Evolutionary conservation across 2,888 invertebrate species (phyloP), one percentile per base, ranked within the genome.

Genomic region (Polydrusus cervinus): DNA sequence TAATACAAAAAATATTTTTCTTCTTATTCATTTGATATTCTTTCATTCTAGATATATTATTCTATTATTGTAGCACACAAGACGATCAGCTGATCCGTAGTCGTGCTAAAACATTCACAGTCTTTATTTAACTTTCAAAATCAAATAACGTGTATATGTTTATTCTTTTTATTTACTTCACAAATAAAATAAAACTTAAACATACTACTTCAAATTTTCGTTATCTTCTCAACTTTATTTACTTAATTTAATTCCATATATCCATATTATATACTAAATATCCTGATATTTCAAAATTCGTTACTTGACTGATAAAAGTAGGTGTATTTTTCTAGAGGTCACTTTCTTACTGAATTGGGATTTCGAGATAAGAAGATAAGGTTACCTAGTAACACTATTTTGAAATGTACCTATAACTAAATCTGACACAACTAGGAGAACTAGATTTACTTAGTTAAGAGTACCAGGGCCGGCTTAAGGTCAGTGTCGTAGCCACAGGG

Each of bases 191-290:
- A 20, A 51, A 20, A 51, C 20, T 51, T 18, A 49, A 18, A 20
- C n/a, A 16, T 16, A 47, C 47, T 47, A 47, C 47, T 47, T 47
- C 6, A 16, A 47, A 47, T n/a, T 16, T 16, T 8, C 16, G 18
- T 51, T 51, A 51, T 51, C 20, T 51, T 10, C 18, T 18, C 7
- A 20, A 51, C 51, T 11, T 1, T 49, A 16, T 51, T 51, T 51
- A 51, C 18, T 51, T 51, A 51, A 20, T 51, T 51, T 51, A 51
- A 51, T 51, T 20, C 13, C 51, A 20, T 51, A 30, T n/a, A 25
- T 25, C 25, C 8, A 49, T 3, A 10, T 1, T 18, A 47, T 43
- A 14, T 10, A 34, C 34, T 34, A 51, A 51, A 51, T 51, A 20
- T 20, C 20, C 18, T 51, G 20, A 16, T 20, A 51, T 51, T 51